These are phyloP conservation scores for Zootoca vivipara DNA, from an alignment of 2,113 vertebrate species.

Conservation along the genomic window DNA sequence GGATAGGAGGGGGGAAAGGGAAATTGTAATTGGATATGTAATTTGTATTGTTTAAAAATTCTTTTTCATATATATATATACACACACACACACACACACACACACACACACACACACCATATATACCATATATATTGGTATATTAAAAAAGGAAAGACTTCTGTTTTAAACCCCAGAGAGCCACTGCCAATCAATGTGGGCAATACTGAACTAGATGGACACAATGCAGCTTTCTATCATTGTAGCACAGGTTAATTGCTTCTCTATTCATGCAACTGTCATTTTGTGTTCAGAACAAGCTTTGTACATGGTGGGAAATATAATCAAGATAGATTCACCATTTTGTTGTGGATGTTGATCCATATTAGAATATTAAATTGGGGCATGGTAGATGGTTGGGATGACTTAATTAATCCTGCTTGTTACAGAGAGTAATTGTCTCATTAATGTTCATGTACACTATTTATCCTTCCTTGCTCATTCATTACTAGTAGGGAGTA, in stretches of 20 bases:
- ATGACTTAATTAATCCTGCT: background rate
- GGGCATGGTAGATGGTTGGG: background rate
- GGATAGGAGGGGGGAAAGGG: too few species aligned
- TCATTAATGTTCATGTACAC: background rate
- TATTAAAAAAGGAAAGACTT: too few species aligned
- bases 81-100: too few species aligned
- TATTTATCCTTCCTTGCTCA: background rate
- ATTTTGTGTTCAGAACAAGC: background rate
- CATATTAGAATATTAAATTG: background rate
- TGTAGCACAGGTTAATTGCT: background rate
- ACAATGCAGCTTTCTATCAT: background rate
- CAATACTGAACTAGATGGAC: too few species aligned
- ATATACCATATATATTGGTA: too few species aligned
- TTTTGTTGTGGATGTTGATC: background rate
- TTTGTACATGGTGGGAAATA: background rate
- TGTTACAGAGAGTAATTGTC: background rate
- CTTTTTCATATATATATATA: too few species aligned
- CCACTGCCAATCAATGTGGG: too few species aligned
- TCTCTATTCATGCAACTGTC: background rate
- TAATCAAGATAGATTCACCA: background rate
- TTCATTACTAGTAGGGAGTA: background rate
- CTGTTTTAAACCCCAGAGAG: too few species aligned
- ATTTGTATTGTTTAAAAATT: too few species aligned
- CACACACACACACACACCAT: too few species aligned
- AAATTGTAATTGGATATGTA: too few species aligned